A percentile compares a stretch with the other conserved stretches of the same genome.
These are phyloP conservation scores for Salpingus planirostris DNA, from an alignment of 2,888 invertebrate species.

Conservation along the genomic window DNA sequence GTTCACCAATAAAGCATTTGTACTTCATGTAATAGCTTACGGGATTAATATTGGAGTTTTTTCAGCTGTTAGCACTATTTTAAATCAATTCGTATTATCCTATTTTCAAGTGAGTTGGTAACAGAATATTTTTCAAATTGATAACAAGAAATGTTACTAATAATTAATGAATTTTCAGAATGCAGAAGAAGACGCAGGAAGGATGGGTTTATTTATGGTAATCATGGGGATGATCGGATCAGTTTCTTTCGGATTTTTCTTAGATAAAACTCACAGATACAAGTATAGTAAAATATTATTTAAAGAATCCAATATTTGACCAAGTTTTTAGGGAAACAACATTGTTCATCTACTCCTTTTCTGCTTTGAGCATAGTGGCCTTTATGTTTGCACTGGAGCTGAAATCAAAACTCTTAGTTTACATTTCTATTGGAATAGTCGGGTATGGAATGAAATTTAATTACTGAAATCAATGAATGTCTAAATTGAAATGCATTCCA, in stretches of 20 bases:
- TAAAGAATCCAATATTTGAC: too few relatives aligned
- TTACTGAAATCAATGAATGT: background rate
- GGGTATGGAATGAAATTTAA: conserved; percentile 19
- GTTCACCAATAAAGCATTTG: conserved; percentile 66
- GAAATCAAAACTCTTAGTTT: conserved; percentile 21
- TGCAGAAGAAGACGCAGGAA: conserved; percentile 68
- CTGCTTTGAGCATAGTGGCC: conserved; percentile 17
- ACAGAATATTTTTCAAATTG: background rate
- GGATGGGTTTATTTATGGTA: conserved; percentile 82
- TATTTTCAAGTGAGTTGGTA: conserved; percentile 55
- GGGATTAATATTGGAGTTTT: conserved; percentile 91
- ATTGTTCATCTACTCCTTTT: conserved; percentile 19
- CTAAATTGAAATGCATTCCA: conserved; percentile 17
- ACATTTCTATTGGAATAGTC: conserved; percentile 22
- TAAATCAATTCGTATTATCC: conserved; percentile 74
- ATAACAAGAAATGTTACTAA: background rate
- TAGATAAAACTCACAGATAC: conserved; percentile 88
- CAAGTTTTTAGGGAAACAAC: conserved; percentile 26
- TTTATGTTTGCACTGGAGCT: conserved; percentile 23
- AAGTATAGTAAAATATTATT: too few relatives aligned
- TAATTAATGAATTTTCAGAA: conserved; percentile 43
- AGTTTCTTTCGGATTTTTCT: conserved; percentile 75
- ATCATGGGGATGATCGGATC: conserved; percentile 90
- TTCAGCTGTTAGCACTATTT: conserved; percentile 88
- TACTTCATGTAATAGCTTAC: conserved; percentile 73